Conservation (phyloP, 2,797 vertebrate genomes). For the Kryptolebias ocellatus region DNA sequence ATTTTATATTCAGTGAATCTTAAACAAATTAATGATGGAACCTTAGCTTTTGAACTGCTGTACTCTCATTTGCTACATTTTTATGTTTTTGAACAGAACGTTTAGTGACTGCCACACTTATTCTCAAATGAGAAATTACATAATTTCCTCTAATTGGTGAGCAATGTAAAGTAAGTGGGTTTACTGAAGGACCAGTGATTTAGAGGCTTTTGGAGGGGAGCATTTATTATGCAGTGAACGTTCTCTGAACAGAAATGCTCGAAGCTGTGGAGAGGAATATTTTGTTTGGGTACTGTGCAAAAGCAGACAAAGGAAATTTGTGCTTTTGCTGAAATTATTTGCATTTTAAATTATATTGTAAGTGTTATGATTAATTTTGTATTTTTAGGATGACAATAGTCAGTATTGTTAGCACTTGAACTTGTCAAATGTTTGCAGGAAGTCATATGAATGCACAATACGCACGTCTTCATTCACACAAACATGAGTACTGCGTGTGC, state of each 20-base stretch:
- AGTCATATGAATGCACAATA: conserved; percentile 5
- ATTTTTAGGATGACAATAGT: background rate
- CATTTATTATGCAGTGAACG: conserved; percentile 16
- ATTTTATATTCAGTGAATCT: conserved; percentile 30
- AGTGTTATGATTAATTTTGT: background rate
- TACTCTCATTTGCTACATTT: conserved; percentile 2
- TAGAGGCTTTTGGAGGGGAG: conserved; percentile 14
- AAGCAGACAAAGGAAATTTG: background rate
- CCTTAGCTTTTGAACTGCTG: background rate
- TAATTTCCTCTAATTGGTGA: conserved; percentile 22
- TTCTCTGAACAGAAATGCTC: conserved; percentile 14
- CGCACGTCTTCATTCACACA: conserved; percentile 16
- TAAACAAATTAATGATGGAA: conserved; percentile 11
- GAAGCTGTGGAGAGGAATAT: background rate
- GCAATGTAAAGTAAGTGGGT: conserved; percentile 38
- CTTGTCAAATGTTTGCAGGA: background rate
- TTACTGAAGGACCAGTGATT: conserved; percentile 34
- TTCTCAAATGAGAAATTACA: conserved; percentile 16
- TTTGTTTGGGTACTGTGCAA: conserved; percentile 5
- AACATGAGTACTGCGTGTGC: conserved; percentile 30
- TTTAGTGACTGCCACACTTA: background rate
- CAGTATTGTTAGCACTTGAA: too few species aligned
- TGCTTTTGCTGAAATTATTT: conserved; percentile 3
- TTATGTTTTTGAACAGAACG: conserved; percentile 17
- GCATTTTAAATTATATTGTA: background rate